Percentiles rank a stretch among this genome's conserved stretches.
phyloP scores from a whole-genome alignment of 2,113 vertebrate genomes.

The Boulengeromyrus knoepffleri region DNA sequence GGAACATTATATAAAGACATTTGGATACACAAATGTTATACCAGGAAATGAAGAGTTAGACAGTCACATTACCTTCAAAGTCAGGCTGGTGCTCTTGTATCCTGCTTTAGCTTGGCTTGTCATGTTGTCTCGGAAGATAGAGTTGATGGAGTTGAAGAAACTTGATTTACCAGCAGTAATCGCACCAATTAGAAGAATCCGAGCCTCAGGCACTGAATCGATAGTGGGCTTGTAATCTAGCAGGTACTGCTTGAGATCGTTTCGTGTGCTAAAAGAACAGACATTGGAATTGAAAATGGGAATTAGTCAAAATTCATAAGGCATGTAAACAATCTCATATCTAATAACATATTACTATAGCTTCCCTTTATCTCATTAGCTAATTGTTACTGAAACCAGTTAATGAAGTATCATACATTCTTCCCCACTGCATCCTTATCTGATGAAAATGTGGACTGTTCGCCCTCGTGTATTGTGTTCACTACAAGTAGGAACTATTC shows the following conservation, averaged over 20 bases:
- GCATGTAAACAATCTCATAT: not conserved
- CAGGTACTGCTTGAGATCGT: not conserved
- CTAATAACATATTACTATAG: not conserved
- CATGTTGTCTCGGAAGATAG: not conserved
- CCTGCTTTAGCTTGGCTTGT: not conserved
- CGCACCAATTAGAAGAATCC: not conserved
- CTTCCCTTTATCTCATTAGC: no score
- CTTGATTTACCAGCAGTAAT: not conserved
- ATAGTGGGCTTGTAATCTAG: not conserved
- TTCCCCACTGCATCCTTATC: no score
- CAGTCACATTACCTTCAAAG: no score
- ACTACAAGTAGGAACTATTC: no score
- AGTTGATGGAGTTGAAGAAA: not conserved
- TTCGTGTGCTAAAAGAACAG: not conserved
- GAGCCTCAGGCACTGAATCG: not conserved
- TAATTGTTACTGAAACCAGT: no score
- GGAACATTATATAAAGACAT: no score
- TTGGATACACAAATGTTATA: no score
- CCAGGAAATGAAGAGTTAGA: no score
- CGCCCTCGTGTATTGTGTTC: no score
- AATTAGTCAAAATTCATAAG: not conserved
- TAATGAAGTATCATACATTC: no score
- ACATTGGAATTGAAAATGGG: not conserved
- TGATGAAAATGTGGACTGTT: no score
- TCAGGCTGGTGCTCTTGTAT: not conserved